A percentile compares a stretch with the other conserved stretches of the same genome.
These are phyloP conservation scores for Brachyhypopomus gauderio DNA, from an alignment of 2,113 vertebrate species.

Conservation along the genomic window DNA sequence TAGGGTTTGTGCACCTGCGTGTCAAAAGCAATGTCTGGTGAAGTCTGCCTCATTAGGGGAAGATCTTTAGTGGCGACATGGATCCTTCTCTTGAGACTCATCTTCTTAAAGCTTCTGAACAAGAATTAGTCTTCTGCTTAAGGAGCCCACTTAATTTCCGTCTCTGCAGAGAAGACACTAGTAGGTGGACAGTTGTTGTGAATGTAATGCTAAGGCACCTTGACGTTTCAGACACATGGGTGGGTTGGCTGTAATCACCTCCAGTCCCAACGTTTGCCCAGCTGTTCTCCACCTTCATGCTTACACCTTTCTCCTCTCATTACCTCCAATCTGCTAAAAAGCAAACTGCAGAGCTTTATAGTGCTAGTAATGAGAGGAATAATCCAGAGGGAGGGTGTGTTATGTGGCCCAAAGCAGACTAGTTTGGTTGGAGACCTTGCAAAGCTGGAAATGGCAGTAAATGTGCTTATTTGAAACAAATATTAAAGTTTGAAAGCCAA, in stretches of 20 bases:
- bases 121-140: too few relatives aligned
- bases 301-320: neutral
- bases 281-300: neutral
- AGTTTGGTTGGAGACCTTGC: constrained; percentile 40
- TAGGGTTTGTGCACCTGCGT: constrained; percentile 67
- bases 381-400: neutral
- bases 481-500: constrained; percentile 19
- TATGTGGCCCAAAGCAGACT: neutral
- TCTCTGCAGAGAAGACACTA: too few relatives aligned
- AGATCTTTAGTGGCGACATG: neutral
- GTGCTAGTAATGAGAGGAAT: constrained; percentile 50
- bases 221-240: neutral
- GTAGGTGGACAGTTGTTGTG: too few relatives aligned
- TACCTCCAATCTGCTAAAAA: constrained; percentile 22
- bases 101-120: neutral
- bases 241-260: neutral
- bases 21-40: constrained; percentile 51
- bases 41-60: constrained; percentile 25
- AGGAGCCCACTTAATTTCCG: too few relatives aligned
- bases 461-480: constrained; percentile 55
- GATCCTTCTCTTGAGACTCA: neutral
- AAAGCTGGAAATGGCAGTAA: constrained; percentile 50
- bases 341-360: constrained; percentile 38
- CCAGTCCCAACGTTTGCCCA: neutral
- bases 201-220: neutral